phyloP scores from a whole-genome alignment of 1,140 invertebrate species.

The Drosophila rufa region DNA sequence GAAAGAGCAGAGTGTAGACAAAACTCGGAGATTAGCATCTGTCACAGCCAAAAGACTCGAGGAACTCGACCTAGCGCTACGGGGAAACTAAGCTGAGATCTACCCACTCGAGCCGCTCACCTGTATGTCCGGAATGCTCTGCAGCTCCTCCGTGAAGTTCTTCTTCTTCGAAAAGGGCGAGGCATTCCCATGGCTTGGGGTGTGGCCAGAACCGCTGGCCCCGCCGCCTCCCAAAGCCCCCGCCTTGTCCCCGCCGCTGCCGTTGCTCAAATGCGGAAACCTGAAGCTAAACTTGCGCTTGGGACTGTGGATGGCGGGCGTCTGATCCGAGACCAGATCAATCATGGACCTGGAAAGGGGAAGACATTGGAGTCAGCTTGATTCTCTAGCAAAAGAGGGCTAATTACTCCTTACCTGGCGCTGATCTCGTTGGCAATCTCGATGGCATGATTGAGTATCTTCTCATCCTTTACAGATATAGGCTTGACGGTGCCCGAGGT shows the following conservation, averaged over 20 bases:
- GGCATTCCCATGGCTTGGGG: slow-evolving; percentile 53
- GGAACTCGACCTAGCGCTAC: slow-evolving; percentile 26
- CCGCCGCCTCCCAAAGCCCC: slow-evolving; percentile 23
- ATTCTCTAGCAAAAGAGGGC: too few relatives aligned
- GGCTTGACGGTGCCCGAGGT: slow-evolving; percentile 94
- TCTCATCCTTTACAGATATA: slow-evolving; percentile 96
- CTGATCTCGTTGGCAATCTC: slow-evolving; percentile 97
- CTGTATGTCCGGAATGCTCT: slow-evolving; percentile 95
- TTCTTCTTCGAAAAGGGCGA: slow-evolving; percentile 86
- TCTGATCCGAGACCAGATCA: slow-evolving; percentile 90
- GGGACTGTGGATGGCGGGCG: slow-evolving; percentile 90
- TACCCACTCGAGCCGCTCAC: slow-evolving; percentile 85
- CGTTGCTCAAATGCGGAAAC: slow-evolving; percentile 87
- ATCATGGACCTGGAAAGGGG: slow-evolving; percentile 90
- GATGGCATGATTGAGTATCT: slow-evolving; percentile 96
- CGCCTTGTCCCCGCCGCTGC: slow-evolving; percentile 47
- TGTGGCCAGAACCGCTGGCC: slow-evolving; percentile 39
- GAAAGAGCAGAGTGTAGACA: slow-evolving; percentile 55
- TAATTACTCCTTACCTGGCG: slow-evolving; percentile 86
- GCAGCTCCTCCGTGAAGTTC: slow-evolving; percentile 95
- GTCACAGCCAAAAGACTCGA: slow-evolving; percentile 3
- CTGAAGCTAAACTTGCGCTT: slow-evolving; percentile 96
- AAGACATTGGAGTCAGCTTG: not conserved
- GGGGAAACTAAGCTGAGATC: not conserved
- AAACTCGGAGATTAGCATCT: slow-evolving; percentile 57